phyloP scores from a whole-genome alignment of 1,140 invertebrate species.

The Papilio dardanus region DNA sequence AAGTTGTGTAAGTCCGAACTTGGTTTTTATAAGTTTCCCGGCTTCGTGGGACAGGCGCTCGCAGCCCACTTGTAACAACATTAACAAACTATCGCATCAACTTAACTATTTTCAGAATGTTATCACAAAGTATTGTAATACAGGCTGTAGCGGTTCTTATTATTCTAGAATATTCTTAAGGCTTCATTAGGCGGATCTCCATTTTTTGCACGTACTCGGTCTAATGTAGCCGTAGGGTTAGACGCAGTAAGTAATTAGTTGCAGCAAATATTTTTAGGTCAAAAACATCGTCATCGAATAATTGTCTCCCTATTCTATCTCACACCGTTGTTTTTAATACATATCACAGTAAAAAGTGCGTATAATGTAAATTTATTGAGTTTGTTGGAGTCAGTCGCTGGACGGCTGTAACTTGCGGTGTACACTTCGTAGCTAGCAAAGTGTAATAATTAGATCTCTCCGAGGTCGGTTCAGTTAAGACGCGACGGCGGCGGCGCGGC shows the following conservation, averaged over 20 bases:
- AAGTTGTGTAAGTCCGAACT: not conserved
- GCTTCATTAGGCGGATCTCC: too few species aligned
- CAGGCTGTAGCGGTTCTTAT: not conserved
- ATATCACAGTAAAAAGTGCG: too few species aligned
- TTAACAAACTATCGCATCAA: constrained; percentile 22
- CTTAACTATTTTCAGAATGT: not conserved
- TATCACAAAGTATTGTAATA: not conserved
- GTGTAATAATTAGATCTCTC: constrained; percentile 3
- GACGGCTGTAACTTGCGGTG: not conserved
- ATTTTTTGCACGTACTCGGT: too few species aligned
- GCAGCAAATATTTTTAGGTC: too few species aligned
- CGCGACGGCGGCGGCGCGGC: too few species aligned
- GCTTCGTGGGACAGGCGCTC: not conserved
- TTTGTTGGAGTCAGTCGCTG: not conserved
- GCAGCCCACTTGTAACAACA: constrained; percentile 18
- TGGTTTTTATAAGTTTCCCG: constrained; percentile 2
- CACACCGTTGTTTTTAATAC: too few species aligned
- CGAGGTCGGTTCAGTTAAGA: constrained; percentile 2
- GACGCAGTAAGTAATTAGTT: too few species aligned
- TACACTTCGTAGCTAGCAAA: not conserved
- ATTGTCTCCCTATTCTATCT: too few species aligned
- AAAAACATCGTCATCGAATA: too few species aligned
- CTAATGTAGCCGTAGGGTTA: too few species aligned
- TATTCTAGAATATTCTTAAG: too few species aligned
- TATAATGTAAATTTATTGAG: not conserved